phyloP scores from a whole-genome alignment of 2,888 invertebrate species.

The Drepana falcataria region DNA sequence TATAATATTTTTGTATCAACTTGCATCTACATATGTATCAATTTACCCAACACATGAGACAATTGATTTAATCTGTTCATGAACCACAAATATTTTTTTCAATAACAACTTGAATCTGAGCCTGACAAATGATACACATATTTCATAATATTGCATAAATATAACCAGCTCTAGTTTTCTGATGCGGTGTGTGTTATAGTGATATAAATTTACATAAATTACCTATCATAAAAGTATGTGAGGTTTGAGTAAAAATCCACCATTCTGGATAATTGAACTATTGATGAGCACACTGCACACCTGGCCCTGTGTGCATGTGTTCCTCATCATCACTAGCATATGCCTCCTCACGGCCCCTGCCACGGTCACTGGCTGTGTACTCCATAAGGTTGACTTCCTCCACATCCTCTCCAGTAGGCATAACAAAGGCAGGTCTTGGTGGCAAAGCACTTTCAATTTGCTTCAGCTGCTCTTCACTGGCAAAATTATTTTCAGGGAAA shows the following conservation, averaged over 20 bases:
- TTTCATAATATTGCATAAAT: slow-evolving; percentile 33
- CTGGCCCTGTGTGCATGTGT: slow-evolving; percentile 76
- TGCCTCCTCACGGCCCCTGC: slow-evolving; percentile 80
- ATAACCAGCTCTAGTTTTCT: slow-evolving; percentile 37
- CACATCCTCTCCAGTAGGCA: slow-evolving; percentile 88
- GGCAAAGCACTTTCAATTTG: slow-evolving; percentile 87
- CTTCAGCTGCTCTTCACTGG: slow-evolving; percentile 81
- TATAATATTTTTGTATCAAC: not conserved
- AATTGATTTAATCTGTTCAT: not conserved
- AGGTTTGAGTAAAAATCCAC: slow-evolving; percentile 63
- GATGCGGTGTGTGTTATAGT: slow-evolving; percentile 36
- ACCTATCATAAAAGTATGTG: slow-evolving; percentile 66
- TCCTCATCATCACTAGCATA: slow-evolving; percentile 84
- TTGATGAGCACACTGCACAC: slow-evolving; percentile 91
- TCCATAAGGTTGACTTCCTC: slow-evolving; percentile 92
- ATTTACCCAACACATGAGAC: too few relatives aligned
- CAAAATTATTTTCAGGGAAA: slow-evolving; percentile 91
- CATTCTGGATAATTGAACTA: slow-evolving; percentile 70
- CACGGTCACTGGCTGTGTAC: slow-evolving; percentile 81
- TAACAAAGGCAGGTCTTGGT: slow-evolving; percentile 81
- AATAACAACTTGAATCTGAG: slow-evolving; percentile 19
- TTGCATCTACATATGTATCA: not conserved
- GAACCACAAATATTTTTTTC: slow-evolving; percentile 13
- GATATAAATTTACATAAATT: slow-evolving; percentile 50
- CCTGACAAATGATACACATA: slow-evolving; percentile 20